Percentiles rank a stretch among this genome's conserved stretches.
Evolutionary conservation across 2,888 invertebrate species (phyloP).

Genomic region (Pegoplata infirma): DNA sequence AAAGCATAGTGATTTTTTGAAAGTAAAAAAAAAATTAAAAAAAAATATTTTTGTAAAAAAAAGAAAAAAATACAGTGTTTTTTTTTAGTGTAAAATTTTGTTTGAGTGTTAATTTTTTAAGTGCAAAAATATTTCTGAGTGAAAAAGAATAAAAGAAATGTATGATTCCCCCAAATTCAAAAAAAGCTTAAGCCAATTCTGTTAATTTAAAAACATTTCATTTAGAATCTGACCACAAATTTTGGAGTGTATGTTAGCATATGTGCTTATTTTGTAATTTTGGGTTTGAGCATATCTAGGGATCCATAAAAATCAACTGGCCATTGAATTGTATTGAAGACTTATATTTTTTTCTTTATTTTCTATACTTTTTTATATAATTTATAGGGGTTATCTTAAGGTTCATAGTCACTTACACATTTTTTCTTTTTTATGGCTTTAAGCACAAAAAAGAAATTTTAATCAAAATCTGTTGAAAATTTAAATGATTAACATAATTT

Average conservation of each 20-base stretch:
- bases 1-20: too few relatives aligned
- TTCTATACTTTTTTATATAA: neutral
- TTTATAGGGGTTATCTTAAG: conserved; percentile 37
- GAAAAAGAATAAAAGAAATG: too few relatives aligned
- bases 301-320: conserved; percentile 46
- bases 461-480: conserved; percentile 17
- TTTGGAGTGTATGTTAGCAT: conserved; percentile 3
- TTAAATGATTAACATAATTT: conserved; percentile 13
- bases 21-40: too few relatives aligned
- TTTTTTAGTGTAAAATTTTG: too few relatives aligned
- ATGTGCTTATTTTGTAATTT: conserved; percentile 7
- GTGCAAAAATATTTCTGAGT: too few relatives aligned
- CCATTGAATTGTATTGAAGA: conserved; percentile 21
- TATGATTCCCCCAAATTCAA: too few relatives aligned
- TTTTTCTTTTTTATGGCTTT: conserved; percentile 27
- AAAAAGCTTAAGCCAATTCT: too few relatives aligned
- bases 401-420: conserved; percentile 3
- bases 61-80: too few relatives aligned
- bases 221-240: neutral
- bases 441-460: neutral
- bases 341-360: conserved; percentile 9
- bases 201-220: too few relatives aligned
- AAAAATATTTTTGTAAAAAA: too few relatives aligned
- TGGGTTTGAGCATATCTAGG: conserved; percentile 3
- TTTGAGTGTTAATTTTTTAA: too few relatives aligned